Conservation (phyloP, 2,113 vertebrate species). For the Grus americana region DNA sequence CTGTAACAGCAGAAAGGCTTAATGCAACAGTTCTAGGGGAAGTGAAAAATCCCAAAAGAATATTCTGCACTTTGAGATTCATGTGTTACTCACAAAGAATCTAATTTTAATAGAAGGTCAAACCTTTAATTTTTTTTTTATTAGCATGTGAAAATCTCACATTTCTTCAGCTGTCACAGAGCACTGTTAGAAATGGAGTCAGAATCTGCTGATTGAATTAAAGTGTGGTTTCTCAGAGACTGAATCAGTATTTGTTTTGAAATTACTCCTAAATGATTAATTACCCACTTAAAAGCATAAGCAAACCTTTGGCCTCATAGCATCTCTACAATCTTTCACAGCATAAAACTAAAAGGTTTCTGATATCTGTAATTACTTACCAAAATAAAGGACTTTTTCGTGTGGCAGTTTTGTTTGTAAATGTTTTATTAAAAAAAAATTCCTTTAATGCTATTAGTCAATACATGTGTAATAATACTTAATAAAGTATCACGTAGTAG, state of each 20-base stretch:
- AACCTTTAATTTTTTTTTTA: background rate
- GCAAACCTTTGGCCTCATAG: background rate
- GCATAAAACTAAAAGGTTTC: background rate
- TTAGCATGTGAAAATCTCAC: background rate
- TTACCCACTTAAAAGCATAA: background rate
- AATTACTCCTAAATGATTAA: background rate
- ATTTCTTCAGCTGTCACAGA: background rate
- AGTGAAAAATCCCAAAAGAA: background rate
- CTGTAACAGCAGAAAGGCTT: background rate
- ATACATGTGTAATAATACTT: slow-evolving; percentile 77
- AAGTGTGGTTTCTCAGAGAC: background rate
- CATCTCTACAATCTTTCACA: background rate
- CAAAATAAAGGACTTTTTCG: slow-evolving; percentile 2
- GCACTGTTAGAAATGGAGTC: background rate
- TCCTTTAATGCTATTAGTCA: slow-evolving; percentile 70
- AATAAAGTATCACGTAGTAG: slow-evolving; percentile 49
- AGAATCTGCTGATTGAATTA: background rate
- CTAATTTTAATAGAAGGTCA: background rate
- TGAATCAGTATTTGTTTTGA: background rate
- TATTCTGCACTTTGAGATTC: background rate
- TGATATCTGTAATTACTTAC: background rate
- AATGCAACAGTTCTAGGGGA: background rate
- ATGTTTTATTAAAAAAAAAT: slow-evolving; percentile 69
- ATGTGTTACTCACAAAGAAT: background rate
- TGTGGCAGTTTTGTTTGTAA: slow-evolving; percentile 58